Conservation (phyloP, 2,888 invertebrate species). For the Biston betularia region DNA sequence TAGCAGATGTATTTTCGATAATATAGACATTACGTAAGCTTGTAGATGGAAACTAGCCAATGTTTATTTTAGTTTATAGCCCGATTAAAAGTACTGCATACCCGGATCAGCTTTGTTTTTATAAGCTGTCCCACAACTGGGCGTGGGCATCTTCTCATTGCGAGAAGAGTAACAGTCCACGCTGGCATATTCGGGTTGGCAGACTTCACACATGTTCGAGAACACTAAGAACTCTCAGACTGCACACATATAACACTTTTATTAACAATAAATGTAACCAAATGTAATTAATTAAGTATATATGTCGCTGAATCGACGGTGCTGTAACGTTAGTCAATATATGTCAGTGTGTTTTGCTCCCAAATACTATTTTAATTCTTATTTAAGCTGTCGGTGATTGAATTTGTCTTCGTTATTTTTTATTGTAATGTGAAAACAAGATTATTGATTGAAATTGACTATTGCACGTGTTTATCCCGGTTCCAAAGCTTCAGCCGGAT, state of each 20-base stretch:
- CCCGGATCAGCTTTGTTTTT: no score
- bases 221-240: not conserved
- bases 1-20: not conserved
- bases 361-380: not conserved
- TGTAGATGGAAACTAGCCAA: no score
- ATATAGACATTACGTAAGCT: not conserved
- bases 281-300: conserved; percentile 46
- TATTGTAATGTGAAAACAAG: not conserved
- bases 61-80: no score
- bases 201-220: no score
- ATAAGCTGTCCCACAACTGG: no score
- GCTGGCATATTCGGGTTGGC: no score
- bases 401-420: not conserved
- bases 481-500: no score
- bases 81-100: no score
- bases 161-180: no score
- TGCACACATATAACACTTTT: conserved; percentile 2
- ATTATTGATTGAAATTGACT: no score
- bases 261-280: conserved; percentile 42
- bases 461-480: no score
- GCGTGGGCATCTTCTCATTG: no score
- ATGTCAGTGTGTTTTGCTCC: conserved; percentile 44
- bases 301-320: conserved; percentile 78
- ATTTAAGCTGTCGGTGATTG: not conserved
- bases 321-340: conserved; percentile 54